Evolutionary conservation across 2,888 invertebrate species (phyloP).

Genomic region (Nomada fucata): DNA sequence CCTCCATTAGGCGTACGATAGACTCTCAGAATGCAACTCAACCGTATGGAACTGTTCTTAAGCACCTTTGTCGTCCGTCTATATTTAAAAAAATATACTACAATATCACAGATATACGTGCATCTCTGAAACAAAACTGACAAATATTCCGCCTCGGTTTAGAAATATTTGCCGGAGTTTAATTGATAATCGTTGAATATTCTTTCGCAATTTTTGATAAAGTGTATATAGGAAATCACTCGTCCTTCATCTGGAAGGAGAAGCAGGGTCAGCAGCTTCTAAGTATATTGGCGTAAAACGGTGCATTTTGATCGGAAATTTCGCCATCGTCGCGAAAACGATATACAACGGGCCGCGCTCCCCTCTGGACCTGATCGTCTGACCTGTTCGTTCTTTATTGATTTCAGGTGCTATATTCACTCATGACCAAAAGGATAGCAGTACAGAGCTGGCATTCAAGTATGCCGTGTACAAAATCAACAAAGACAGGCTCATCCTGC

Average conservation of each 20-base stretch:
- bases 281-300: slow-evolving; percentile 52
- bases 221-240: slow-evolving; percentile 17
- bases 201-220: slow-evolving; percentile 6
- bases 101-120: too few species aligned
- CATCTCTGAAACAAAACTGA: too few species aligned
- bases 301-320: slow-evolving; percentile 54
- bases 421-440: slow-evolving; percentile 89
- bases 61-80: not conserved
- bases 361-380: slow-evolving; percentile 11
- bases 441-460: slow-evolving; percentile 91
- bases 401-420: slow-evolving; percentile 91
- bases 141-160: too few species aligned
- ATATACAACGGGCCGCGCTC: slow-evolving; percentile 47
- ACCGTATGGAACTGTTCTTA: slow-evolving; percentile 1
- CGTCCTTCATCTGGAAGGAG: slow-evolving; percentile 41
- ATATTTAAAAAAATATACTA: too few species aligned
- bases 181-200: too few species aligned
- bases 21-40: slow-evolving; percentile 59
- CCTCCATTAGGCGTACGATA: slow-evolving; percentile 40
- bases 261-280: slow-evolving; percentile 45
- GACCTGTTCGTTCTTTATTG: slow-evolving; percentile 24
- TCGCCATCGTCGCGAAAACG: slow-evolving; percentile 41
- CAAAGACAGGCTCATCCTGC: slow-evolving; percentile 89
- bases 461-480: slow-evolving; percentile 92
- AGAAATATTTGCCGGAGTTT: too few species aligned